Evolutionary conservation across 2,888 invertebrate species (phyloP).

Genomic region (Epirrhoe alternata): DNA sequence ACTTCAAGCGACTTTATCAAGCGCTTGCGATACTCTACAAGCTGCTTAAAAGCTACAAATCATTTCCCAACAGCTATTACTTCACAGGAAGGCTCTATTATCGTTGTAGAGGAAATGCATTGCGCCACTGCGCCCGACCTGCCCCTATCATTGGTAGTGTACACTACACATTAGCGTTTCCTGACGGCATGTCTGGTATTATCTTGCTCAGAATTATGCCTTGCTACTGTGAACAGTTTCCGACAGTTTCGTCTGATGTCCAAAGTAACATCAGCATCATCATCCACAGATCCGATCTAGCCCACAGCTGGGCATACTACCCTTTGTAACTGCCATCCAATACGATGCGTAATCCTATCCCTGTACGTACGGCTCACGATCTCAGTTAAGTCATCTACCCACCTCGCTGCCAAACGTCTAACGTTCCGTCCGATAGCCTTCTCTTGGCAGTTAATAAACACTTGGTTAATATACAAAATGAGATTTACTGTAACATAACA

Average conservation of each 20-base stretch:
- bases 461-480: no score
- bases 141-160: constrained; percentile 12
- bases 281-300: no score
- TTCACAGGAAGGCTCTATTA: constrained; percentile 38
- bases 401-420: no score
- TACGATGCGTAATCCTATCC: no score
- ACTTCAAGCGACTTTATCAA: not conserved
- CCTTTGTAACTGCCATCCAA: no score
- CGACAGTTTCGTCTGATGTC: not conserved
- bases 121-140: constrained; percentile 30
- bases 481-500: not conserved
- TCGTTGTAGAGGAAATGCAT: constrained; percentile 36
- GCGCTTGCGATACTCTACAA: not conserved
- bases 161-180: constrained; percentile 25
- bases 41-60: constrained; percentile 12
- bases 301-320: no score
- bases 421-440: no score
- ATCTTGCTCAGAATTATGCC: not conserved
- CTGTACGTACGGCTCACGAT: no score
- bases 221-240: not conserved
- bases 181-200: constrained; percentile 10
- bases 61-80: constrained; percentile 15
- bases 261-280: no score
- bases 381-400: no score
- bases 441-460: no score